phyloP scores from a whole-genome alignment of 2,113 vertebrate species.

The Urocolius indicus region DNA sequence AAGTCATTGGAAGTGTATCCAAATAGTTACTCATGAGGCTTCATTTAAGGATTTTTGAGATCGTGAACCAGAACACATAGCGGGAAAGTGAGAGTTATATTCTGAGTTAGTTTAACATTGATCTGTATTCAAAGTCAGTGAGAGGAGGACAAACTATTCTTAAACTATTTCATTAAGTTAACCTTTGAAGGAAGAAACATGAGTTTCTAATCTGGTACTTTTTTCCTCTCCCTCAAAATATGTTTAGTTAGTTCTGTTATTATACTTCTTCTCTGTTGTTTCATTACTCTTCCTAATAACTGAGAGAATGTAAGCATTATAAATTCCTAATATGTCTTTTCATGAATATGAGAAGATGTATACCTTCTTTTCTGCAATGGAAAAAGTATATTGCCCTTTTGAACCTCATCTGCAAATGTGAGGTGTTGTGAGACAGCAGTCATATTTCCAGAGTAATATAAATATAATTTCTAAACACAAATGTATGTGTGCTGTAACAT shows the following conservation, averaged over 20 bases:
- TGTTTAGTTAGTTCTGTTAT: not conserved
- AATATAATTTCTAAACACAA: not conserved
- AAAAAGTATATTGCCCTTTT: not conserved
- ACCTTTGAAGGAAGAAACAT: not conserved
- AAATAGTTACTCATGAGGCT: not conserved
- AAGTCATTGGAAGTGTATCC: not conserved
- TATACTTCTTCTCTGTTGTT: not conserved
- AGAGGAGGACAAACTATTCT: not conserved
- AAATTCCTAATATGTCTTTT: not conserved
- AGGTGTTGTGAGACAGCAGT: not conserved
- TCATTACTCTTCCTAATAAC: not conserved
- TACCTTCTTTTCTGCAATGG: not conserved
- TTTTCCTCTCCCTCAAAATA: not conserved
- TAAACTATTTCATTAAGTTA: not conserved
- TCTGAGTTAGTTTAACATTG: not conserved
- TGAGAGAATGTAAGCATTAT: not conserved
- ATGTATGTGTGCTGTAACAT: not conserved
- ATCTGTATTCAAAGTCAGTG: not conserved
- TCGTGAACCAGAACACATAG: not conserved
- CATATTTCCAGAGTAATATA: not conserved
- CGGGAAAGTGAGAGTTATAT: not conserved
- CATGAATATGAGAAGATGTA: not conserved
- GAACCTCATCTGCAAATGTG: not conserved
- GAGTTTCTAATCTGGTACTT: not conserved
- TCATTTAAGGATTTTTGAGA: not conserved